Evolutionary conservation across 2,888 invertebrate genomes (phyloP), one percentile per base, ranked within the genome.

Genomic region (Plutella xylostella): DNA sequence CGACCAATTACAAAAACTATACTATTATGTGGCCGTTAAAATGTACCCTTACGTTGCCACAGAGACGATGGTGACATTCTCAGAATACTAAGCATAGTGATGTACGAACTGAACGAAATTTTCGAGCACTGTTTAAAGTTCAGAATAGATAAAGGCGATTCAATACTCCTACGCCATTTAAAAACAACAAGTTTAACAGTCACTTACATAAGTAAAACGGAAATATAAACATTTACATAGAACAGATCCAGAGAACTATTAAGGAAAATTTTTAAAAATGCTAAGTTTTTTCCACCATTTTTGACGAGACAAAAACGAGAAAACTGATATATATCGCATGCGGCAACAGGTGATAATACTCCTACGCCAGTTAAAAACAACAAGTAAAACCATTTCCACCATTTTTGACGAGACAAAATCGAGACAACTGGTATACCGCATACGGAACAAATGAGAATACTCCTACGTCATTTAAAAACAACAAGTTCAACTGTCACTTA

Each of bases 271-370:
- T 18, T 11, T 4, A 31, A n/a, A 35, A 51, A 49, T 48, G 48
- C 44, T 48, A 51, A 20, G 48, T 31, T 49, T 49, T 48, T 17
- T 14, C 53, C 34, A 50, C 62, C 18, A 44, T 63, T 12, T 61
- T 60, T 46, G 58, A 63, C 37, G 58, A 62, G 49, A 64, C 59
- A 9, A 60, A n/a, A n/a, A n/a, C n/a, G n/a, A n/a, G n/a, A n/a
- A n/a, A n/a, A n/a, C n/a, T n/a, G n/a, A n/a, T n/a, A n/a, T n/a
- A n/a, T n/a, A n/a, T n/a, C n/a, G n/a, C n/a, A n/a, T n/a, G n/a
- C n/a, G n/a, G n/a, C n/a, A n/a, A n/a, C n/a, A n/a, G n/a, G n/a
- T n/a, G n/a, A n/a, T n/a, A n/a, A n/a, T n/a, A n/a, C n/a, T n/a
- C n/a, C n/a, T n/a, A n/a, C n/a, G n/a, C n/a, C n/a, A n/a, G n/a